Base-by-base conservation (phyloP, 2,888 invertebrate genomes). In the Sminthurinus aureus region DNA sequence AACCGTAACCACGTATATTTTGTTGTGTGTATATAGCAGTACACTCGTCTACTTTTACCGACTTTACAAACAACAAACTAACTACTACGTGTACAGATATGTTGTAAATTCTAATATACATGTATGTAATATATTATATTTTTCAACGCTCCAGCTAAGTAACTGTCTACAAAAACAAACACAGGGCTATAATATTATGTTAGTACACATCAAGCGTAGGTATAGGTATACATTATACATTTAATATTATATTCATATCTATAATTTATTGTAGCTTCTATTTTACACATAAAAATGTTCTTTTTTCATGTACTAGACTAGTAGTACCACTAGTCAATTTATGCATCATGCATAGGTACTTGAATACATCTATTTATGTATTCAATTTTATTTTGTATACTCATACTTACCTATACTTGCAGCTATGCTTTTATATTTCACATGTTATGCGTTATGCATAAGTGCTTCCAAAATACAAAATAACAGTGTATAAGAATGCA, bases 211-310 rank as follows among this genome's bases (percentile, higher is more conserved):
- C 38, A 67, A n/a, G 75, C 26, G 26, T 22, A 26, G 3, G 26
- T 76, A 76, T 9, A 18, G 2, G 4, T 26, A 11, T 73, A 74
- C 76, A 51, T 38, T n/a, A 22, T 52, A 51, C 13, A 20, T 67
- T n/a, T n/a, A n/a, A 78, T 69, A 79, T 66, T 58, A 64, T 38
- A 79, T 79, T 69, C 67, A 79, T 79, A 69, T 67, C 69, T 79
- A 50, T 67, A 79, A 79, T 67, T 79, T 79, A 79, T 79, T 79
- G 24, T 50, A 67, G 79, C 79, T 69, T 69, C 69, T 69, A 69
- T 26, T 79, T 79, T 69, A 79, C 67, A 38, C 67, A 50, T 69
- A 79, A 69, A 79, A 79, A 69, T 69, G 50, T 50, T 24, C 38
- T 69, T 13, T 13, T 9, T 26, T 11, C 58, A 13, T 11, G 58